Evolutionary conservation across 2,113 vertebrate genomes (phyloP), one percentile per base, ranked within the genome.

Genomic region (Embiotoca jacksoni): DNA sequence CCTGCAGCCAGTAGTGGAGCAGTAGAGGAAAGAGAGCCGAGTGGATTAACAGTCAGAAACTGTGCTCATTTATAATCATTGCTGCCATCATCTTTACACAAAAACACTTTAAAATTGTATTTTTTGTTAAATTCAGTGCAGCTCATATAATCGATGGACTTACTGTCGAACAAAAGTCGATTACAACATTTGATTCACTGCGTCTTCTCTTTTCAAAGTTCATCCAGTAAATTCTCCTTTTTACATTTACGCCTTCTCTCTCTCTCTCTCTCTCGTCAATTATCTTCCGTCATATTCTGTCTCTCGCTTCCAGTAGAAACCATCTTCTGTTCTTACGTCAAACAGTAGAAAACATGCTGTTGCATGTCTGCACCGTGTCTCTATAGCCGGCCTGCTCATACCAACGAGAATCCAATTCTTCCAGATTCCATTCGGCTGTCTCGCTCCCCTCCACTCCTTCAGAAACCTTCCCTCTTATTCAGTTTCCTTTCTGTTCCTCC

Each of bases 341-440:
- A 41, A 44, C 49, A 61, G 23, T 33, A 37, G 5, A 37, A 2
- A 23, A 55, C 0, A 1, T 35, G 47, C 9, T 54, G 49, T 23
- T 72, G 47, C 33, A 39, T 32, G 56, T 56, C 37, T 33, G 4
- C 35, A 6, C n/a, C 6, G 2, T 15, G 5, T 54, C 46, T 49
- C 31, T 58, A 53, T 2, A 32, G 31, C 47, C 65, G 7, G 4
- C 32, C 37, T 9, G 15, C 54, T 60, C 41, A 32, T 13, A 16
- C 23, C 8, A 33, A 55, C 66, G 61, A 60, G 36, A 15, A 53
- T n/a, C n/a, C 33, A 72, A 65, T 71, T 56, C 80, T 52, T 10
- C 4, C 33, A 3, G 2, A 30, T 32, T 39, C 49, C 67, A 16
- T 46, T 72, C 31, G 14, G 49, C 30, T 14, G 9, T 52, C 52